Evolutionary conservation across 2,113 vertebrate genomes (phyloP).

Genomic region (Phyllostomus hastatus): DNA sequence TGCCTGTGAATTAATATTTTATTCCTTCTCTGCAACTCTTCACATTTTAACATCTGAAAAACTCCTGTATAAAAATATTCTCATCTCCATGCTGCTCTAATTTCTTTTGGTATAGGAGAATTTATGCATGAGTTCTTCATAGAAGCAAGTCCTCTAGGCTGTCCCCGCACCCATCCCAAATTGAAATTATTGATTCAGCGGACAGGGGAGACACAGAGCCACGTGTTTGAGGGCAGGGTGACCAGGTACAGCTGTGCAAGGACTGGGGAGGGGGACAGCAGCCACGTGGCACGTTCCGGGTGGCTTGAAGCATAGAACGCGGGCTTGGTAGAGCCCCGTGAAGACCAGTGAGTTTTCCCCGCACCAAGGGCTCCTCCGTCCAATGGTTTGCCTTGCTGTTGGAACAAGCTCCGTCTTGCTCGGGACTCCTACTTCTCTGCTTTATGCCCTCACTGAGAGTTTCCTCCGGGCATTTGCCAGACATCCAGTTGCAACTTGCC

Average conservation of each 20-base stretch:
- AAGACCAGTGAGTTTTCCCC: not conserved
- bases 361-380: fast-evolving
- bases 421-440: not conserved
- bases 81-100: not conserved
- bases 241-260: not conserved
- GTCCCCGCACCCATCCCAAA: not conserved
- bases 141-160: not conserved
- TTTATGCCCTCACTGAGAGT: not conserved
- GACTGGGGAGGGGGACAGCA: too few species aligned
- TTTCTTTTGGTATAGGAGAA: not conserved
- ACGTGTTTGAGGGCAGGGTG: not conserved
- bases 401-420: slow-evolving; percentile 37
- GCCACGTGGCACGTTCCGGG: not conserved
- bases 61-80: not conserved
- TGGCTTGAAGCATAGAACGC: not conserved
- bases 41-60: slow-evolving; percentile 39
- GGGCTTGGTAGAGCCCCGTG: not conserved
- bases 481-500: not conserved
- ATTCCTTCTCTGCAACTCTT: slow-evolving; percentile 40
- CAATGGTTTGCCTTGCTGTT: not conserved
- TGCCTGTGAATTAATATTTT: slow-evolving; percentile 43
- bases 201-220: not conserved
- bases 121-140: not conserved
- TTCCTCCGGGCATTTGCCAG: not conserved
- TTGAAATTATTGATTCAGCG: not conserved